Conservation (phyloP, 2,888 invertebrate species). For the Ceraclea dissimilis region DNA sequence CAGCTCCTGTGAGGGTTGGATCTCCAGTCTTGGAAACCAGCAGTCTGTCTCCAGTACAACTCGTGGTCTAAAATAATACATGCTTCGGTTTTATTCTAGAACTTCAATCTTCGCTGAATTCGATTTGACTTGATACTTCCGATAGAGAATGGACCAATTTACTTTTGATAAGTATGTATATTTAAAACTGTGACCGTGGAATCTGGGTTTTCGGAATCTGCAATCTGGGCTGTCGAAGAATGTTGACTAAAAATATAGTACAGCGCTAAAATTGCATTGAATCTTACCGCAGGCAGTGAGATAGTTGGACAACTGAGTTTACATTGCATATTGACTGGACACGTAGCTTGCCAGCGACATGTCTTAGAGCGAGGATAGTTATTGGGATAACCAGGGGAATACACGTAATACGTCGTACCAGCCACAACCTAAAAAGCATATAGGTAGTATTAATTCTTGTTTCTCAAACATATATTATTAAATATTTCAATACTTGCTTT, state of each 20-base stretch:
- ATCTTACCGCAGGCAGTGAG: slow-evolving; percentile 42
- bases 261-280: too few relatives aligned
- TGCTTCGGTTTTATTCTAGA: too few relatives aligned
- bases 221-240: too few relatives aligned
- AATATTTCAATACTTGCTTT: background rate
- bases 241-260: too few relatives aligned
- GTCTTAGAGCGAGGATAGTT: slow-evolving; percentile 33
- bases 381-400: slow-evolving; percentile 43
- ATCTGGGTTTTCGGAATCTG: too few relatives aligned
- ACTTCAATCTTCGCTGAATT: too few relatives aligned
- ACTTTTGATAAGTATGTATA: too few relatives aligned
- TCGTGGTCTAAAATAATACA: slow-evolving; percentile 33
- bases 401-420: slow-evolving; percentile 38
- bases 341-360: slow-evolving; percentile 47
- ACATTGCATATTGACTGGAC: slow-evolving; percentile 40
- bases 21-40: slow-evolving; percentile 47
- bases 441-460: background rate
- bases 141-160: too few relatives aligned
- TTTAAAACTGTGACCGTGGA: too few relatives aligned
- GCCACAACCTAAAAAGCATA: slow-evolving; percentile 31
- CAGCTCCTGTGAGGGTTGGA: slow-evolving; percentile 35
- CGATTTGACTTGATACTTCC: too few relatives aligned
- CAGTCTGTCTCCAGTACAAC: slow-evolving; percentile 43
- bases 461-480: background rate
- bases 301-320: slow-evolving; percentile 42